phyloP scores from a whole-genome alignment of 2,797 vertebrate genomes.

The Notoglanidium macrostoma region DNA sequence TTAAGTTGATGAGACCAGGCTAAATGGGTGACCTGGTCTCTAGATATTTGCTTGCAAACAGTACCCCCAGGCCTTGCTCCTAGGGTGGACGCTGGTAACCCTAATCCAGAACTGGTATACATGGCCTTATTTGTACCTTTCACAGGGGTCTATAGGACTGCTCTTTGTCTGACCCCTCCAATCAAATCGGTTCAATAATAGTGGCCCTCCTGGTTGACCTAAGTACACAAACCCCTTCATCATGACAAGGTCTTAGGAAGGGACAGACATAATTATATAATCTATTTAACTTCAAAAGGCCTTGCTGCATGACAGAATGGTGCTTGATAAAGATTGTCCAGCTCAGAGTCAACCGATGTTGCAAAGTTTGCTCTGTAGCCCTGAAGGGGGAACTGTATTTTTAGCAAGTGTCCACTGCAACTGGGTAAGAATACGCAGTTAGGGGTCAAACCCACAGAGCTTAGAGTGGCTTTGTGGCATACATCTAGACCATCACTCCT shows the following conservation, averaged over 20 bases:
- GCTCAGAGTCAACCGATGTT: conserved; percentile 12
- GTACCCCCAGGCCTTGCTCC: background rate
- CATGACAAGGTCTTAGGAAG: background rate
- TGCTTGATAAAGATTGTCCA: conserved; percentile 39
- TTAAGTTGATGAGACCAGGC: background rate
- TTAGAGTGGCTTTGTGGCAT: conserved; percentile 21
- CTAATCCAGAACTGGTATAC: background rate
- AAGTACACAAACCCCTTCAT: background rate
- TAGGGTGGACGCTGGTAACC: background rate
- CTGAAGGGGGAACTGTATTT: conserved; percentile 50
- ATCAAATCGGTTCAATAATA: background rate
- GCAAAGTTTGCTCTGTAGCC: conserved; percentile 50
- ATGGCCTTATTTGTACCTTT: background rate
- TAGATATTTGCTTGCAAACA: background rate
- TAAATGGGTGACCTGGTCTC: background rate
- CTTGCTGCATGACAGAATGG: conserved; percentile 29
- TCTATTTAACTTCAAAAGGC: background rate
- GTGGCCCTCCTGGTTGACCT: background rate
- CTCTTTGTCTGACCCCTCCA: background rate
- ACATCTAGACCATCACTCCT: conserved; percentile 32
- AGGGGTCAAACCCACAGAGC: conserved; percentile 30
- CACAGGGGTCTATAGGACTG: background rate
- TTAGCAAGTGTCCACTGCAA: conserved; percentile 55
- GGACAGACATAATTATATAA: too few species aligned
- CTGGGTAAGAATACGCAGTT: conserved; percentile 57